These are phyloP conservation scores for Hypena proboscidalis DNA, from an alignment of 2,888 invertebrate genomes.

Conservation along the genomic window DNA sequence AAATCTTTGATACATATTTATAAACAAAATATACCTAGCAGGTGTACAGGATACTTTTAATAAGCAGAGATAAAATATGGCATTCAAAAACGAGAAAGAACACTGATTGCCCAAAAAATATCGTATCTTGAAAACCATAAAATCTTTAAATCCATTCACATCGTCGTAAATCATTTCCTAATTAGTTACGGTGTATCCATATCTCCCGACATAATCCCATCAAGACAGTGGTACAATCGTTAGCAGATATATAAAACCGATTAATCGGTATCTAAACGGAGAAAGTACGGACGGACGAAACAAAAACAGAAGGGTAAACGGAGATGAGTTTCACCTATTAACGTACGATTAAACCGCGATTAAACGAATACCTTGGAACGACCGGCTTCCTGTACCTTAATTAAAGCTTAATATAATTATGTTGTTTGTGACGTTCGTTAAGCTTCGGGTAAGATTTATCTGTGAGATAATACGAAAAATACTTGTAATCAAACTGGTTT, in stretches of 20 bases:
- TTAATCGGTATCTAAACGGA: constrained; percentile 33
- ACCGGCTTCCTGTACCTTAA: constrained; percentile 65
- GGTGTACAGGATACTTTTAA: background rate
- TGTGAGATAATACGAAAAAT: constrained; percentile 5
- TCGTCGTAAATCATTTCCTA: background rate
- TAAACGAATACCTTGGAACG: constrained; percentile 68
- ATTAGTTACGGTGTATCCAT: background rate
- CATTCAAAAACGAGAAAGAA: too few species aligned
- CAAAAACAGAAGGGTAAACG: constrained; percentile 44
- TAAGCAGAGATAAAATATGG: too few species aligned
- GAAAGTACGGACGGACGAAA: constrained; percentile 49
- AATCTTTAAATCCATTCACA: too few species aligned
- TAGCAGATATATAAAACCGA: constrained; percentile 7
- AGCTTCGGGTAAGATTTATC: constrained; percentile 5
- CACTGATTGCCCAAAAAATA: too few species aligned
- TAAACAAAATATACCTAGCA: background rate
- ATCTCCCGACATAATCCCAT: background rate
- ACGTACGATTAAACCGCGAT: constrained; percentile 70
- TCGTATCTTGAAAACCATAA: too few species aligned
- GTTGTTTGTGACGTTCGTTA: constrained; percentile 11
- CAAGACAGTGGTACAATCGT: background rate
- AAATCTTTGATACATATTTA: background rate
- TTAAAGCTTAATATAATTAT: constrained; percentile 40
- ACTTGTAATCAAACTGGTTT: background rate
- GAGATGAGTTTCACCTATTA: constrained; percentile 78